These are phyloP conservation scores for Lampris megalopsis DNA, from an alignment of 2,113 vertebrate genomes.

Conservation along the genomic window DNA sequence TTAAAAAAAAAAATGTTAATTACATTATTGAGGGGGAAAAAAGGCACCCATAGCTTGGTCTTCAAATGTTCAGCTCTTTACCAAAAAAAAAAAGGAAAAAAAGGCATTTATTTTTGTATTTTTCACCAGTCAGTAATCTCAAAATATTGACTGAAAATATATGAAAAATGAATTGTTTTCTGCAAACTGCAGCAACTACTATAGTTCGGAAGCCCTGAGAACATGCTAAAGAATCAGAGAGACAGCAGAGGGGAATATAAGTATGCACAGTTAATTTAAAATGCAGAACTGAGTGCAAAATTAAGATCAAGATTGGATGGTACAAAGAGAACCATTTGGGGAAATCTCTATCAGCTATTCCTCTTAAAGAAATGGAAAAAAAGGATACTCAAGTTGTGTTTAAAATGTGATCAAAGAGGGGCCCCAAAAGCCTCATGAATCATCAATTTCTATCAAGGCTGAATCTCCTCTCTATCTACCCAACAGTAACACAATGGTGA, in stretches of 20 bases:
- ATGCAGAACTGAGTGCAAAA: constrained; percentile 3
- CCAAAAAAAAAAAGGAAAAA: not conserved
- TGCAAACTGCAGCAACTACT: constrained; percentile 2
- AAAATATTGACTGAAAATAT: constrained; percentile 22
- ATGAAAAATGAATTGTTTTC: constrained; percentile 15
- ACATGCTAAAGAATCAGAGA: constrained; percentile 10
- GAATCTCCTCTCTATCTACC: constrained; percentile 16
- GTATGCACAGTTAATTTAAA: constrained; percentile 34
- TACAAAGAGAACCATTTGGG: constrained; percentile 16
- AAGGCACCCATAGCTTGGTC: constrained; percentile 17
- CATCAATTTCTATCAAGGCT: constrained; percentile 41
- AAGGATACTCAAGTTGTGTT: constrained; percentile 46
- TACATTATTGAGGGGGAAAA: not conserved
- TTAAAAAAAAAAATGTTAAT: constrained; percentile 10
- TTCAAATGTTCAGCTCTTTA: constrained; percentile 13
- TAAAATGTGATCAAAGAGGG: constrained; percentile 61
- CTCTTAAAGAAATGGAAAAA: constrained; percentile 26
- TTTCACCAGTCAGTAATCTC: constrained; percentile 29
- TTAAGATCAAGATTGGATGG: constrained; percentile 19
- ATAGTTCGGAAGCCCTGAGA: constrained; percentile 11
- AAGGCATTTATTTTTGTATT: constrained; percentile 22
- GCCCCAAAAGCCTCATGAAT: constrained; percentile 32
- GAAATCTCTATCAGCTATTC: constrained; percentile 20
- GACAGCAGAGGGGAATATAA: constrained; percentile 22
- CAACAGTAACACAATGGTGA: constrained; percentile 24